A percentile compares a stretch with the other conserved stretches of the same genome.
phyloP scores from a whole-genome alignment of 2,113 vertebrate species.

The Catharus minimus region DNA sequence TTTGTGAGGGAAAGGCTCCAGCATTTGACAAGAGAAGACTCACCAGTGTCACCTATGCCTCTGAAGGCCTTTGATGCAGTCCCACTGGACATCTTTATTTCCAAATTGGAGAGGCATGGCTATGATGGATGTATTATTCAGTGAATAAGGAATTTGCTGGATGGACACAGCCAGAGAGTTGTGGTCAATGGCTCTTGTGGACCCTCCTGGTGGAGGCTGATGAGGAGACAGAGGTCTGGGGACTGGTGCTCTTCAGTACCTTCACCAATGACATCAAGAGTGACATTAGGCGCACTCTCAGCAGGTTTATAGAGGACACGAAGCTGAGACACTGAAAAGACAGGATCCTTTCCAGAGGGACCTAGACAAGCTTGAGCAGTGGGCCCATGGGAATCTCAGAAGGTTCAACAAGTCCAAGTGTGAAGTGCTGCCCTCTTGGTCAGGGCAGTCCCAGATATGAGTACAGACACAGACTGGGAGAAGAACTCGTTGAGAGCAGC shows the following conservation, averaged over 20 bases:
- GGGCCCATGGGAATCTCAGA: too few species aligned
- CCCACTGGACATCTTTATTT: neutral
- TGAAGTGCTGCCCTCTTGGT: too few species aligned
- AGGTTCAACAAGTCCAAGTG: too few species aligned
- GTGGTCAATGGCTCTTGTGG: neutral
- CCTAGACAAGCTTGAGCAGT: neutral
- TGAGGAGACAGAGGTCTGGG: neutral
- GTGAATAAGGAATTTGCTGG: neutral
- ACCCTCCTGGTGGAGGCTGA: too few species aligned
- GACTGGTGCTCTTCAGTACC: neutral
- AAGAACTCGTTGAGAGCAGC: neutral
- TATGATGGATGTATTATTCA: neutral
- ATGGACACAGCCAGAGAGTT: neutral
- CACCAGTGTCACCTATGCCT: fast-evolving
- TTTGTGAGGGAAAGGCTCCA: neutral
- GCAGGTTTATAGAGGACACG: neutral
- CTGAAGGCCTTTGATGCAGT: neutral
- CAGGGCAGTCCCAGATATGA: neutral
- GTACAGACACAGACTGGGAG: neutral
- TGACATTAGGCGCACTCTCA: neutral
- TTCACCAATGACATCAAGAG: neutral
- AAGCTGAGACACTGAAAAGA: neutral
- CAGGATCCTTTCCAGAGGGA: neutral
- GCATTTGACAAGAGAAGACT: neutral
- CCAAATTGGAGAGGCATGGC: neutral